A percentile compares a stretch with the other conserved stretches of the same genome.
Evolutionary conservation across 2,797 vertebrate species (phyloP).

Genomic region (Perodicticus potto): DNA sequence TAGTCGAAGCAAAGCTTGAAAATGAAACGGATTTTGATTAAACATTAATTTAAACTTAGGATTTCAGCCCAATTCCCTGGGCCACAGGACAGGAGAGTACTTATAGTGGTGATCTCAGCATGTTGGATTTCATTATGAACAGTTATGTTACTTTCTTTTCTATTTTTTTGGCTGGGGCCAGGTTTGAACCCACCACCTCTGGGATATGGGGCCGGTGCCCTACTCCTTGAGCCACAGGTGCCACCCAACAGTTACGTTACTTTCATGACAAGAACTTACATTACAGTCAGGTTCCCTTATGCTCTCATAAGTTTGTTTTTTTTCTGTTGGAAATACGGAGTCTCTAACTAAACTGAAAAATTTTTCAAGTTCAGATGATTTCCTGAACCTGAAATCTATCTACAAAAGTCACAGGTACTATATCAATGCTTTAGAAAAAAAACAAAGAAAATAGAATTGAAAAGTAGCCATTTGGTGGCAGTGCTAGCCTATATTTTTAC

Average conservation of each 20-base stretch:
- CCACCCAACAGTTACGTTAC: neutral
- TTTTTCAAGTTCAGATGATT: conserved; percentile 17
- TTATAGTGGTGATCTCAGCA: accelerated
- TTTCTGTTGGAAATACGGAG: neutral
- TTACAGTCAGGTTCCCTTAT: neutral
- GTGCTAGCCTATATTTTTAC: neutral
- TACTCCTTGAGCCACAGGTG: too few species aligned
- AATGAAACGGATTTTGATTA: neutral
- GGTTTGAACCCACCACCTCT: too few species aligned
- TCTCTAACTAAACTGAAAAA: neutral
- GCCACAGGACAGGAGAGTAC: neutral
- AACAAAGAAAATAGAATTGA: neutral
- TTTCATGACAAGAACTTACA: neutral
- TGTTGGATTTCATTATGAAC: neutral
- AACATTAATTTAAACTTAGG: neutral
- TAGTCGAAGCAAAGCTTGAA: neutral
- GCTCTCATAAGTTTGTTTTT: neutral
- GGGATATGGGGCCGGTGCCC: too few species aligned
- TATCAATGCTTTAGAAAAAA: neutral
- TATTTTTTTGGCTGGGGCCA: too few species aligned
- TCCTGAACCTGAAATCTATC: neutral
- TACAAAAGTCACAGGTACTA: neutral
- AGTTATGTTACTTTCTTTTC: neutral
- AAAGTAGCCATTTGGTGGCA: conserved; percentile 77
- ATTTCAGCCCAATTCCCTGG: neutral